Percentiles rank a stretch among this genome's conserved stretches.
Evolutionary conservation across 2,888 invertebrate genomes (phyloP).

Genomic region (Tinea pellionella): DNA sequence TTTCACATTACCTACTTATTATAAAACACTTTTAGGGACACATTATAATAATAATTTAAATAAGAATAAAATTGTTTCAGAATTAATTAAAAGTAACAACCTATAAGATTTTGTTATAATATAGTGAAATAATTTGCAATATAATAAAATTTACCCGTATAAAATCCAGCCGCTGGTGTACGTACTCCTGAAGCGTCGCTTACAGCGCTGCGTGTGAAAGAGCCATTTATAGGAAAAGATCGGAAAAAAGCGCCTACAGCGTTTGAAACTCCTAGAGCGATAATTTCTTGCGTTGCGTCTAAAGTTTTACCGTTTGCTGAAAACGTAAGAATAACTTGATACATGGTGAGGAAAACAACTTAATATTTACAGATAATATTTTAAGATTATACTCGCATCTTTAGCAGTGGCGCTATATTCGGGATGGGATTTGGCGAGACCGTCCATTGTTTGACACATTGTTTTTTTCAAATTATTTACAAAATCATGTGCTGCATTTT

Average conservation of each 20-base stretch:
- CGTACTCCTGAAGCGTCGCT: constrained; percentile 83
- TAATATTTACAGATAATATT: not conserved
- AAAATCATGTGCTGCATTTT: too few relatives aligned
- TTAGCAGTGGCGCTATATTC: too few relatives aligned
- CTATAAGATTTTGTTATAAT: too few relatives aligned
- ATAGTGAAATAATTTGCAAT: not conserved
- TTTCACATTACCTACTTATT: not conserved
- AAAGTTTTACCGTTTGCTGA: constrained; percentile 76
- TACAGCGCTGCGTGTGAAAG: constrained; percentile 81
- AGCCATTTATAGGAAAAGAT: constrained; percentile 83
- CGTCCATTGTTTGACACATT: too few relatives aligned
- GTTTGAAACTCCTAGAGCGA: constrained; percentile 82
- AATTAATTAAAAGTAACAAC: not conserved
- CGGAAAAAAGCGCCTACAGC: constrained; percentile 78
- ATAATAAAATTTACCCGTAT: constrained; percentile 68
- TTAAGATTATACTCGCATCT: too few relatives aligned
- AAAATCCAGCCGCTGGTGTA: constrained; percentile 80
- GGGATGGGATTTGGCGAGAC: too few relatives aligned
- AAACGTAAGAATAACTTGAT: constrained; percentile 20
- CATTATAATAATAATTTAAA: not conserved
- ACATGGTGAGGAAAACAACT: not conserved
- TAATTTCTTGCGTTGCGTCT: constrained; percentile 84
- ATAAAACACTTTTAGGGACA: not conserved
- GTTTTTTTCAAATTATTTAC: too few relatives aligned
- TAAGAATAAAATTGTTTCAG: too few relatives aligned